Conservation (phyloP, 2,113 vertebrate species). For the Gila orcuttii region DNA sequence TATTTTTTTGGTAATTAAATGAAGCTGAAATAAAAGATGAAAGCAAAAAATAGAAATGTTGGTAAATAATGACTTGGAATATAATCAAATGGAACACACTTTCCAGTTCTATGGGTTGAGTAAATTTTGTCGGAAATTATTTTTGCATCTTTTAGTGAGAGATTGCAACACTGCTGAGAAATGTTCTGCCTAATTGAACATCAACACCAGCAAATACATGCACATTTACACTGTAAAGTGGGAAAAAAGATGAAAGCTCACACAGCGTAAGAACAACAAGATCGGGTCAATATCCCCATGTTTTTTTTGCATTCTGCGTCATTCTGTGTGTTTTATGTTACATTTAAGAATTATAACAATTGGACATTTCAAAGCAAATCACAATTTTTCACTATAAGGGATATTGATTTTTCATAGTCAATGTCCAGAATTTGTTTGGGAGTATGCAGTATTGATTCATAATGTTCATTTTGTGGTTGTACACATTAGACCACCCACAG, state of each 20-base stretch:
- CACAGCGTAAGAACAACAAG: neutral
- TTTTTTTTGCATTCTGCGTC: neutral
- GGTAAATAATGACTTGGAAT: neutral
- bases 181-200: neutral
- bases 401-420: neutral
- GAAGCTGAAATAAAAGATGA: no score
- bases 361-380: no score
- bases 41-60: neutral
- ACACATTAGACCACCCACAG: constrained; percentile 13
- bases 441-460: neutral
- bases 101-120: neutral
- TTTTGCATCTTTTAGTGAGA: neutral
- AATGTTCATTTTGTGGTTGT: neutral
- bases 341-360: neutral
- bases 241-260: neutral
- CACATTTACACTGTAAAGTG: neutral
- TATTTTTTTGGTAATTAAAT: no score
- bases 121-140: neutral
- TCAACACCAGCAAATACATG: neutral
- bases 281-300: neutral
- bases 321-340: neutral
- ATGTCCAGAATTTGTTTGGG: neutral
- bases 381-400: neutral
- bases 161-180: neutral
- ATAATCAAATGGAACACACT: neutral